These are phyloP conservation scores for Sebastes nivosus DNA, from an alignment of 2,797 vertebrate genomes.

Conservation along the genomic window DNA sequence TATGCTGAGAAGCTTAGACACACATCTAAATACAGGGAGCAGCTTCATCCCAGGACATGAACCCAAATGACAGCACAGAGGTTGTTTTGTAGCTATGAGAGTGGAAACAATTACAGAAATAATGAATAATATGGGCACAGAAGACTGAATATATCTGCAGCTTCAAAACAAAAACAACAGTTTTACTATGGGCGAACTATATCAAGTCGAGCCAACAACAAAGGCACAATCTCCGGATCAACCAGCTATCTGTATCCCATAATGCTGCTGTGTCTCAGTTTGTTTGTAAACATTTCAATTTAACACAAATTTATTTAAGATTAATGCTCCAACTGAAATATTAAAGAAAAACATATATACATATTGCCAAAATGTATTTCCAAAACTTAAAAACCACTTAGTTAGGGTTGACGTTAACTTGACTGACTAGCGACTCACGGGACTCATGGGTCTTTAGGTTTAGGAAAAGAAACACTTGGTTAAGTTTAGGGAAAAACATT, in stretches of 20 bases:
- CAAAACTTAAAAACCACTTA: neutral
- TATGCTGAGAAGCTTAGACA: constrained; percentile 19
- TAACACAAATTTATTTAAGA: neutral
- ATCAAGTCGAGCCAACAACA: neutral
- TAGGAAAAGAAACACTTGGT: too few relatives aligned
- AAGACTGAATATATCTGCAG: neutral
- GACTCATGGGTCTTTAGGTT: too few relatives aligned
- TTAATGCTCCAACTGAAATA: neutral
- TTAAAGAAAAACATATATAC: neutral
- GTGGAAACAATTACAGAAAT: neutral
- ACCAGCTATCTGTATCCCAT: neutral
- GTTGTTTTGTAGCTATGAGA: neutral
- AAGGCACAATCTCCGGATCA: neutral
- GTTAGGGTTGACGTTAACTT: too few relatives aligned
- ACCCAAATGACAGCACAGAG: neutral
- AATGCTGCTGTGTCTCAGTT: neutral
- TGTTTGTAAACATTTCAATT: neutral
- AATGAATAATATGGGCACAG: neutral
- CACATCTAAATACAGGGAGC: neutral
- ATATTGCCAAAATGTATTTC: neutral
- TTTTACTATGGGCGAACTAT: neutral
- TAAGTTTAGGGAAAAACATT: too few relatives aligned
- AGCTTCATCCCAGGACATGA: constrained; percentile 3
- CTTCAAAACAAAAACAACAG: neutral
- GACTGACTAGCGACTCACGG: too few relatives aligned